Conservation (phyloP, 2,888 invertebrate species). For the Zhuqinia jingwanae region DNA sequence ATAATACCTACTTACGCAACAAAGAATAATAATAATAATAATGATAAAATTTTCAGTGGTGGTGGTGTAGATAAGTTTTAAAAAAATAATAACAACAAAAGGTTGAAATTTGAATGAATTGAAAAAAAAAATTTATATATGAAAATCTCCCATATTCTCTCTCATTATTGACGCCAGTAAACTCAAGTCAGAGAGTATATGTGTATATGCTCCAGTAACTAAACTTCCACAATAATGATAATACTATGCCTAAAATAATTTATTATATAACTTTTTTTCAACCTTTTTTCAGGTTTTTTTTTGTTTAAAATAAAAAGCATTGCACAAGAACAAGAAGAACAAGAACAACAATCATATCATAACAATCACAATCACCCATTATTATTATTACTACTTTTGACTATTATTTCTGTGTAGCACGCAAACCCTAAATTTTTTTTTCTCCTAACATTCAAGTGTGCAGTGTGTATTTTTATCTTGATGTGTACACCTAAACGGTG, state of each 20-base stretch:
- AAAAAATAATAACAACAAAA: too few species aligned
- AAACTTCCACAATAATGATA: too few species aligned
- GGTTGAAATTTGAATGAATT: too few species aligned
- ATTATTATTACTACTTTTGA: constrained; percentile 18
- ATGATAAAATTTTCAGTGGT: too few species aligned
- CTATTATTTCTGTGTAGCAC: constrained; percentile 14
- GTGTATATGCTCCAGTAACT: neutral
- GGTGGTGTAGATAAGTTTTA: too few species aligned
- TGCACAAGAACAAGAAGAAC: constrained; percentile 20
- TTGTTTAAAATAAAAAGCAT: constrained; percentile 38
- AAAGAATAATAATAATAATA: too few species aligned
- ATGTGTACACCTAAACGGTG: constrained; percentile 12
- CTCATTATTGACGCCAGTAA: neutral
- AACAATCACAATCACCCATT: constrained; percentile 7
- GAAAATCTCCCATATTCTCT: too few species aligned
- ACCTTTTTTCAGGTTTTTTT: constrained; percentile 1
- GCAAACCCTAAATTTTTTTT: constrained; percentile 13
- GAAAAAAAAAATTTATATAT: neutral
- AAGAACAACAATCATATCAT: too few species aligned
- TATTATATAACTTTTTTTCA: too few species aligned
- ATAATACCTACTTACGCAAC: too few species aligned
- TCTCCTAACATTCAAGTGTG: neutral
- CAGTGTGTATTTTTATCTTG: neutral
- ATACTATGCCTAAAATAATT: too few species aligned
- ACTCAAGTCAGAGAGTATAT: too few species aligned